Evolutionary conservation across 2,113 vertebrate genomes (phyloP).

Genomic region (Phalacrocorax brasilianus): DNA sequence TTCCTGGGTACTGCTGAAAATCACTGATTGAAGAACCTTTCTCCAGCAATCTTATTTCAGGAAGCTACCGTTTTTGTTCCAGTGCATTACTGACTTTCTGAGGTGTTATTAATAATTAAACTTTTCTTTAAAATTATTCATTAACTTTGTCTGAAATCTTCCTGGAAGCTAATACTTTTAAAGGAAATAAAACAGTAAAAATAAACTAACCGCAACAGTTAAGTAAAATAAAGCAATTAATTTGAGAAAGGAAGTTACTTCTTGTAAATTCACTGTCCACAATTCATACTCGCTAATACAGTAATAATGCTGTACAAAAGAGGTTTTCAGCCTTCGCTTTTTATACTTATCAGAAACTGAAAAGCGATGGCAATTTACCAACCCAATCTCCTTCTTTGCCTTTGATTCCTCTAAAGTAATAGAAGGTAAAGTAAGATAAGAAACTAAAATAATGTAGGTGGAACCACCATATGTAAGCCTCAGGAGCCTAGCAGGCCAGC

Average conservation of each 20-base stretch:
- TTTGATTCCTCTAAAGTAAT: neutral
- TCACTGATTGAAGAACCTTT: neutral
- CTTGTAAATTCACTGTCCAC: constrained; percentile 14
- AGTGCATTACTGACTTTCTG: constrained; percentile 11
- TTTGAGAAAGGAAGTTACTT: constrained; percentile 12
- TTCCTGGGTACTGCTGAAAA: constrained; percentile 4
- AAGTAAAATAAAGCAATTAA: constrained; percentile 15
- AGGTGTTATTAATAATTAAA: constrained; percentile 53
- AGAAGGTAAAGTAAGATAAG: neutral
- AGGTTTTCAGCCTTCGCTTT: neutral
- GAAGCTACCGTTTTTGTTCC: neutral
- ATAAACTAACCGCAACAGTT: neutral
- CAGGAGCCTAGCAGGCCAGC: neutral
- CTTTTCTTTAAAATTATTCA: constrained; percentile 32
- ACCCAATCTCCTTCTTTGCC: neutral
- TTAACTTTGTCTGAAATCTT: constrained; percentile 47
- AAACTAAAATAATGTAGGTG: neutral
- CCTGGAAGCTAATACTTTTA: constrained; percentile 34
- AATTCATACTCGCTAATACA: neutral
- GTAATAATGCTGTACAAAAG: neutral
- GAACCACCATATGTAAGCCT: neutral
- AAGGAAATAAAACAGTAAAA: constrained; percentile 27
- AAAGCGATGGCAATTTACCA: neutral
- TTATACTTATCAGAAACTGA: neutral
- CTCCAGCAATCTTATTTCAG: constrained; percentile 4